These are phyloP conservation scores for Melikaiella ostensackeni DNA, from an alignment of 2,888 invertebrate genomes.

Conservation along the genomic window DNA sequence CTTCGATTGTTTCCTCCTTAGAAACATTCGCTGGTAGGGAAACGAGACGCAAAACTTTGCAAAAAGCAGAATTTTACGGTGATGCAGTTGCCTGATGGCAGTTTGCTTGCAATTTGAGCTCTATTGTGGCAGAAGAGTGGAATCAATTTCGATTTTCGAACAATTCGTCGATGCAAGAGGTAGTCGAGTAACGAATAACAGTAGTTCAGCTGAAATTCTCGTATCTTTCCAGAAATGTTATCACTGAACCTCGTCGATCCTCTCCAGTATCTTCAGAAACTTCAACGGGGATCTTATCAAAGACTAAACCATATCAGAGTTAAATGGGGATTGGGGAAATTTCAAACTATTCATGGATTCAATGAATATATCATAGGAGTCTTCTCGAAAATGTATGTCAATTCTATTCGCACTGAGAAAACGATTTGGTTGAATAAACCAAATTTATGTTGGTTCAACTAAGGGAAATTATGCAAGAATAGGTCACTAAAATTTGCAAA, in stretches of 20 bases:
- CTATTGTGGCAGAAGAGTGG: constrained; percentile 52
- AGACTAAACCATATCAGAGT: neutral
- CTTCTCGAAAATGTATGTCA: neutral
- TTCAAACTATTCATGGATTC: neutral
- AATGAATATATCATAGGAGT: neutral
- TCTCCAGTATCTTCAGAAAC: neutral
- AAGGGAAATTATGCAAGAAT: too few species aligned
- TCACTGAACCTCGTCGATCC: neutral
- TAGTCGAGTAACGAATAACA: constrained; percentile 7
- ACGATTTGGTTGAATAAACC: too few species aligned
- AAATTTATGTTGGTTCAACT: too few species aligned
- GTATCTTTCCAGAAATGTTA: neutral
- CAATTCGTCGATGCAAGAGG: constrained; percentile 44
- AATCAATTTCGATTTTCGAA: constrained; percentile 55
- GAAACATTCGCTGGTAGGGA: constrained; percentile 44
- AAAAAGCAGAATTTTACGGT: constrained; percentile 2
- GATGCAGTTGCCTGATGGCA: constrained; percentile 50
- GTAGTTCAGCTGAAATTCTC: constrained; percentile 11
- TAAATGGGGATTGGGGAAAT: neutral
- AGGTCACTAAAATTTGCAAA: too few species aligned
- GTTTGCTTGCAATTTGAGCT: constrained; percentile 53
- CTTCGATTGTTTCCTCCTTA: constrained; percentile 17
- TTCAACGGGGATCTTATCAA: neutral
- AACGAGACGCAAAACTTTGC: neutral
- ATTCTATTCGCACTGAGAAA: too few species aligned